Base-by-base conservation (phyloP, 2,797 vertebrate species). In the Anguilla marmorata region DNA sequence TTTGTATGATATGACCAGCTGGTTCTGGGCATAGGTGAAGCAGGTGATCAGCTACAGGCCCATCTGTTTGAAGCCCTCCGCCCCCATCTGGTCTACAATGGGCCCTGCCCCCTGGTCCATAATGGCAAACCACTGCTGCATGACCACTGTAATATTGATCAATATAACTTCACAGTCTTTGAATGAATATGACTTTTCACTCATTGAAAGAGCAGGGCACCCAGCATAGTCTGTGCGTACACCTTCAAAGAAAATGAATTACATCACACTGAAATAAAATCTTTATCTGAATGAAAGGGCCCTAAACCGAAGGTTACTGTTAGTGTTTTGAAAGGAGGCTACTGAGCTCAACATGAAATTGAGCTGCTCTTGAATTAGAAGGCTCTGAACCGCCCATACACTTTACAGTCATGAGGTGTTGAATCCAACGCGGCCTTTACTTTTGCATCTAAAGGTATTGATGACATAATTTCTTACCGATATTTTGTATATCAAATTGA, bases 381-480 rank as follows among this genome's bases (percentile, higher is more conserved):
- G 37, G 33, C 37, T 41, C 33, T 19, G 76, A 21, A 79, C 19
- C 45, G 41, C 16, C 48, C 5, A 2, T 21, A 48, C 5, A 9
- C 41, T 48, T 82, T 24, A 79, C 19, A 37, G 14, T 41, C 14
- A 16, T 3, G 41, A 12, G 41, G 19, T 19, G n/a, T 9, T 24
- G 45, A 82, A 82, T 24, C 37, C 41, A 80, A 45, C 21, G 8
- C 2, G 3, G 19, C 48, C 79, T 50, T 8, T 41, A 0, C 30
- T 79, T n/a, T 82, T 50, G 2, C 0, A 50, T 9, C 5, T 45
- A 74, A 74, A 74, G 37, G 76, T 37, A 19, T 37, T 79, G 37
- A n/a, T 33, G 9, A 41, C 45, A 82, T 80, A 82, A 82, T 82
- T 82, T 82, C 45, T 24, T 50, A 82, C 79, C 48, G 79, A 82